Evolutionary conservation across 2,113 vertebrate genomes (phyloP).

Genomic region (Peromyscus leucopus): DNA sequence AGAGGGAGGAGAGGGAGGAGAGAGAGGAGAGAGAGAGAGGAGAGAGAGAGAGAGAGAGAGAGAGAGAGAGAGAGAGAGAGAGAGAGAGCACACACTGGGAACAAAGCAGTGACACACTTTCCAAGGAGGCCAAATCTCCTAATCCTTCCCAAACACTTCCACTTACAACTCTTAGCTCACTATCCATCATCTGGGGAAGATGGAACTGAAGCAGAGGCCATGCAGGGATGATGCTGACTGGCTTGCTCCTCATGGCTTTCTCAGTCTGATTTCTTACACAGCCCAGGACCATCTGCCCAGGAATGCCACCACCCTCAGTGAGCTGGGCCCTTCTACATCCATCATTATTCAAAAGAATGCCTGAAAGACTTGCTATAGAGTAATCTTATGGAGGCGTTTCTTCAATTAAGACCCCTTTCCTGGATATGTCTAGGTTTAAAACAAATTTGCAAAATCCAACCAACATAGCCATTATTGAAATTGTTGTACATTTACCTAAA

Average conservation of each 20-base stretch:
- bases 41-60: too few relatives aligned
- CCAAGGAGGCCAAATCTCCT: too few relatives aligned
- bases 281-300: background rate
- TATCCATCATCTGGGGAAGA: background rate
- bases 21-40: too few relatives aligned
- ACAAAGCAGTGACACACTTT: too few relatives aligned
- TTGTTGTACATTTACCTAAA: conserved; percentile 33
- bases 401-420: background rate
- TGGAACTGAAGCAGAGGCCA: background rate
- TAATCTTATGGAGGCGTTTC: background rate
- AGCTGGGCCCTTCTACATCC: background rate
- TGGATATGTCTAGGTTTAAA: background rate
- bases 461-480: background rate
- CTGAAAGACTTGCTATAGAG: background rate
- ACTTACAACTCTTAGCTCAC: background rate
- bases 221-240: background rate
- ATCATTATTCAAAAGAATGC: background rate
- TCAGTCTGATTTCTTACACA: background rate
- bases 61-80: background rate
- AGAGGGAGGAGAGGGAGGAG: too few relatives aligned
- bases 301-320: background rate
- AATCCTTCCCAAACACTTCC: too few relatives aligned
- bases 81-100: too few relatives aligned
- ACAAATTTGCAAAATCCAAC: background rate
- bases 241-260: background rate